Evolutionary conservation across 2,888 invertebrate genomes (phyloP).

Genomic region (Machimus rusticus): DNA sequence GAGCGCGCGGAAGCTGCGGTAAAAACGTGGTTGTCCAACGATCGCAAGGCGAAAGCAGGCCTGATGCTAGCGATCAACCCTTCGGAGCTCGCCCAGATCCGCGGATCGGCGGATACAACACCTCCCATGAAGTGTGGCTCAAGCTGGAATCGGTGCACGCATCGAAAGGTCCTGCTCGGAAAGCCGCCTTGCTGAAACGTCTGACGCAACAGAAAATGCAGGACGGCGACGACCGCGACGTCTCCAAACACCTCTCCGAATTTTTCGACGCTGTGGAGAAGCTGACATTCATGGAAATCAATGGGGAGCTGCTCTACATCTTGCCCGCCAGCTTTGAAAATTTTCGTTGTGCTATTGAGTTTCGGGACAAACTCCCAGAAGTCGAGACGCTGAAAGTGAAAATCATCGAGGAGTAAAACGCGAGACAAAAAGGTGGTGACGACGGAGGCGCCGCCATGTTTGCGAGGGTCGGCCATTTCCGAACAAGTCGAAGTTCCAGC

Average conservation of each 20-base stretch:
- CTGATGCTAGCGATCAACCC: neutral
- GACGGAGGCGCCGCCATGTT: neutral
- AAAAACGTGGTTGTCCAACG: neutral
- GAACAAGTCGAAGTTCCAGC: neutral
- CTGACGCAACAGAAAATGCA: neutral
- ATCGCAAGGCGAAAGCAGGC: neutral
- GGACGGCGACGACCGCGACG: neutral
- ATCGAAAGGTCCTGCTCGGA: neutral
- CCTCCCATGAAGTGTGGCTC: neutral
- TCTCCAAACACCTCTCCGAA: neutral
- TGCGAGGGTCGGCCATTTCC: neutral
- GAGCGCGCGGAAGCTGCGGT: no score
- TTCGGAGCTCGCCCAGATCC: neutral
- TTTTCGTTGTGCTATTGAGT: neutral
- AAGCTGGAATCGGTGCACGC: neutral
- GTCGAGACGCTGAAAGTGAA: neutral
- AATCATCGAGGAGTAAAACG: neutral
- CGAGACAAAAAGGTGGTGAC: neutral
- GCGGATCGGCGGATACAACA: neutral
- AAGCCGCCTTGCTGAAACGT: neutral
- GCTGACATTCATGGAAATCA: neutral
- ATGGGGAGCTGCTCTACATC: no score
- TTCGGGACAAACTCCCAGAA: neutral
- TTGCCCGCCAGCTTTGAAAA: neutral
- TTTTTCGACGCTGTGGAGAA: conserved; percentile 3